A percentile compares a stretch with the other conserved stretches of the same genome.
Conservation (phyloP, 1,140 invertebrate species). For the Anastatus disparis region DNA sequence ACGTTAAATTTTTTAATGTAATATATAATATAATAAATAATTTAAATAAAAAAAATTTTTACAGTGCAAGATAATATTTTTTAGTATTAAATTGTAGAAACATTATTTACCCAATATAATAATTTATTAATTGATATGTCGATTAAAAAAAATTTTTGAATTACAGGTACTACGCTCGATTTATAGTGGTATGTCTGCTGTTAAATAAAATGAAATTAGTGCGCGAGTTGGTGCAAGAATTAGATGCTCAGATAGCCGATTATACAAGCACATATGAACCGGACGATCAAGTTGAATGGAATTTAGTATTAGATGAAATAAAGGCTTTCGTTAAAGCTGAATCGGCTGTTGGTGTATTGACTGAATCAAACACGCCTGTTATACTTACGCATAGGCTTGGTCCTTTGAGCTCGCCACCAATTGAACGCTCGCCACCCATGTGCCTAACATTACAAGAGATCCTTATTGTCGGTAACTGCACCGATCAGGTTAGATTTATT, state of each 20-base stretch:
- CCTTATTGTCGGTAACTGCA: constrained; percentile 92
- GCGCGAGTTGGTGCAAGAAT: constrained; percentile 88
- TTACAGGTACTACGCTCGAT: constrained; percentile 92
- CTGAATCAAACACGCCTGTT: constrained; percentile 81
- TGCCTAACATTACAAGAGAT: constrained; percentile 92
- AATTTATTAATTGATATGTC: background rate
- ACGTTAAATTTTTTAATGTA: no score
- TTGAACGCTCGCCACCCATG: constrained; percentile 88
- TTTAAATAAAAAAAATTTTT: no score
- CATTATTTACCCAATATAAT: no score
- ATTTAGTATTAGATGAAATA: constrained; percentile 92
- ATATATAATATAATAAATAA: no score
- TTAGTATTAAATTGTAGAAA: no score
- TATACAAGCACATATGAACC: constrained; percentile 96
- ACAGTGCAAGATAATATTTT: no score
- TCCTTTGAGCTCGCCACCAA: constrained; percentile 84
- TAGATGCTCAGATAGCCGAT: constrained; percentile 91
- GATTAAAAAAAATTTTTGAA: no score
- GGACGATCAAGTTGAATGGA: constrained; percentile 97
- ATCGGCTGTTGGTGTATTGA: constrained; percentile 85
- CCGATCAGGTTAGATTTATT: constrained; percentile 84
- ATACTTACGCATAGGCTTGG: constrained; percentile 87
- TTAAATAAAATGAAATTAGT: constrained; percentile 95
- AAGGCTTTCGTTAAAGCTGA: constrained; percentile 95
- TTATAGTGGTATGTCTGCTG: constrained; percentile 95